Evolutionary conservation across 1,140 invertebrate species (phyloP).

Genomic region (Paramacrobiotus metropolitanus): DNA sequence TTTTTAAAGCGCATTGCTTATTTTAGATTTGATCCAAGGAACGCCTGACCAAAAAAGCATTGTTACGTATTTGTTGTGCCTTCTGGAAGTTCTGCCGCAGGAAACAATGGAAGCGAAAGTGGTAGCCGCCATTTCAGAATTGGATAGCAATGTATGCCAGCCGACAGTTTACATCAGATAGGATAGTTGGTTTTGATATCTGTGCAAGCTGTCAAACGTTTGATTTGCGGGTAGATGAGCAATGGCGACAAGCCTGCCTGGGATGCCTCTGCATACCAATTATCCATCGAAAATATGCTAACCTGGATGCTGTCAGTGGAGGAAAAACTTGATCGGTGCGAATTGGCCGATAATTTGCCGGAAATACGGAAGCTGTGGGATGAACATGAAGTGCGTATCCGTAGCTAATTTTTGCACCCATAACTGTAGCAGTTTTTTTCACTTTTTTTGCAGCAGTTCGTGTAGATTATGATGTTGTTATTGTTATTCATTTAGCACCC

Average conservation of each 20-base stretch:
- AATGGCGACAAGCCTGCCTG: too few relatives aligned
- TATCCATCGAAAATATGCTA: not conserved
- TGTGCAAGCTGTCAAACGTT: not conserved
- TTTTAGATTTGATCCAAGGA: constrained; percentile 60
- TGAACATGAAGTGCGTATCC: constrained; percentile 1
- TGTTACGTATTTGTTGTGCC: constrained; percentile 85
- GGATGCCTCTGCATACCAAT: not conserved
- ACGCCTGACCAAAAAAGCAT: constrained; percentile 79
- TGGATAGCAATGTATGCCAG: not conserved
- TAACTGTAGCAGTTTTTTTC: too few relatives aligned
- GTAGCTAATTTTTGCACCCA: too few relatives aligned
- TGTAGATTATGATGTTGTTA: too few relatives aligned
- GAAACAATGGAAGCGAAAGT: not conserved
- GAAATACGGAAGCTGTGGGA: not conserved
- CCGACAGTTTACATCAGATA: not conserved
- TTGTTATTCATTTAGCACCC: too few relatives aligned
- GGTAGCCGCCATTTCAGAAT: not conserved
- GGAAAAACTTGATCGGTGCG: not conserved
- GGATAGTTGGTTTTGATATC: not conserved
- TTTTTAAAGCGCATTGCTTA: too few relatives aligned
- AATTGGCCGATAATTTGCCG: not conserved
- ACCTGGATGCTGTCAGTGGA: not conserved
- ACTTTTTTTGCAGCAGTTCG: too few relatives aligned
- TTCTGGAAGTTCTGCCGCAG: constrained; percentile 31
- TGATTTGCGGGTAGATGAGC: too few relatives aligned